Evolutionary conservation across 1,140 invertebrate genomes (phyloP).

Genomic region (Aphelinus atriplicis): DNA sequence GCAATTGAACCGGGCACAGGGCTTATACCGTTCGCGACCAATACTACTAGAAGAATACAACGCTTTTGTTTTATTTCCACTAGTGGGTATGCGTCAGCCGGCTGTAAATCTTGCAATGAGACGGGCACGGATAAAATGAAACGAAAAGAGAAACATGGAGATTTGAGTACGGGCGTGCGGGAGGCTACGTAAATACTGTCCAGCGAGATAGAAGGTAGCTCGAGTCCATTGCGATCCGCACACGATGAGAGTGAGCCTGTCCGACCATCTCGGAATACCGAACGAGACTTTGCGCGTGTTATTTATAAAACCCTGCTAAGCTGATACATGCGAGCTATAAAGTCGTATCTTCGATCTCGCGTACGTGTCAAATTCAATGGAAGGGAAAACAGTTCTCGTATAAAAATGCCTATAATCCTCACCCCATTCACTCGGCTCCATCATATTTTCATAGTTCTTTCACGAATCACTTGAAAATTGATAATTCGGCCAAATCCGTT

Average conservation of each 20-base stretch:
- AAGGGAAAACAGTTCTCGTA: conserved; percentile 19
- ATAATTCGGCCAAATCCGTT: background rate
- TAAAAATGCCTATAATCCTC: background rate
- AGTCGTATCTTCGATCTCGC: background rate
- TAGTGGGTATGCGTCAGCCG: too few relatives aligned
- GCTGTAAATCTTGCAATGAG: too few relatives aligned
- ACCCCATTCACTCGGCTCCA: too few relatives aligned
- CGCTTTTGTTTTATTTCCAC: too few relatives aligned
- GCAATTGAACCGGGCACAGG: too few relatives aligned
- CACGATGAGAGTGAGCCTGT: conserved; percentile 50
- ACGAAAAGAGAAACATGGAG: conserved; percentile 5
- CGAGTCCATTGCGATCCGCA: conserved; percentile 59
- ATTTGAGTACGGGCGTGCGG: conserved; percentile 5
- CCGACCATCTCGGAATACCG: conserved; percentile 54
- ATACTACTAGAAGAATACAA: too few relatives aligned
- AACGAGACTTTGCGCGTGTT: conserved; percentile 54
- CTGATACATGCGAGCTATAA: conserved; percentile 28
- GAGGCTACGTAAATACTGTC: background rate
- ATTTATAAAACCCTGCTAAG: conserved; percentile 30
- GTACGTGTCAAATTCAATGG: background rate
- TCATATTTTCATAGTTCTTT: too few relatives aligned
- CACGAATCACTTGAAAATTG: background rate
- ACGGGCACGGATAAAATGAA: background rate
- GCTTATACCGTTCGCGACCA: too few relatives aligned
- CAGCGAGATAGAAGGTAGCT: conserved; percentile 34